Conservation (phyloP, 1,140 invertebrate species). For the Heliconius nattereri region DNA sequence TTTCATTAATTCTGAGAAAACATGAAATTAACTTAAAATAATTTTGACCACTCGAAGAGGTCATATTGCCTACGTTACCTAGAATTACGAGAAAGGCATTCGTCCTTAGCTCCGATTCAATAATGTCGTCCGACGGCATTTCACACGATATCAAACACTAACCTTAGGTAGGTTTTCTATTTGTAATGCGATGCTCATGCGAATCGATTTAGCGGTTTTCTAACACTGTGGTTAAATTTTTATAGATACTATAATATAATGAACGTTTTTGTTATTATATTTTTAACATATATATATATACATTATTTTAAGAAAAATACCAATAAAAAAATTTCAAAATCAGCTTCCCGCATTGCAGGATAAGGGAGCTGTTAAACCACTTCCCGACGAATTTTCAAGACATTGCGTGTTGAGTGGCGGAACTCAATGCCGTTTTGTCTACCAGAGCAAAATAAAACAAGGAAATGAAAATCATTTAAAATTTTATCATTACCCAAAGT, state of each 20-base stretch:
- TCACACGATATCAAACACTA: slow-evolving; percentile 25
- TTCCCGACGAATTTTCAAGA: too few relatives aligned
- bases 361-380: too few relatives aligned
- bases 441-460: too few relatives aligned
- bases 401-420: too few relatives aligned
- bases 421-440: too few relatives aligned
- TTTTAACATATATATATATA: too few relatives aligned
- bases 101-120: slow-evolving; percentile 36
- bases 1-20: not conserved
- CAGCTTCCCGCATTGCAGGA: too few relatives aligned
- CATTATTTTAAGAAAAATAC: too few relatives aligned
- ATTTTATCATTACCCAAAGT: too few relatives aligned
- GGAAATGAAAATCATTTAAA: too few relatives aligned
- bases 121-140: slow-evolving; percentile 35
- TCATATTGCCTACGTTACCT: slow-evolving; percentile 3
- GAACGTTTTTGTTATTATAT: too few relatives aligned
- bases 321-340: too few relatives aligned
- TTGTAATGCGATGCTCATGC: slow-evolving; percentile 16
- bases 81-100: slow-evolving; percentile 34
- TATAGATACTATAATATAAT: not conserved
- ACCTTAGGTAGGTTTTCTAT: slow-evolving; percentile 13
- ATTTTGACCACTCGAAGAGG: slow-evolving; percentile 24
- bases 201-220: not conserved
- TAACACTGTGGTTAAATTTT: not conserved
- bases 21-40: slow-evolving; percentile 1